A percentile compares a stretch with the other conserved stretches of the same genome.
These are phyloP conservation scores for Campoletis sonorensis DNA, from an alignment of 1,140 invertebrate genomes.

Conservation along the genomic window DNA sequence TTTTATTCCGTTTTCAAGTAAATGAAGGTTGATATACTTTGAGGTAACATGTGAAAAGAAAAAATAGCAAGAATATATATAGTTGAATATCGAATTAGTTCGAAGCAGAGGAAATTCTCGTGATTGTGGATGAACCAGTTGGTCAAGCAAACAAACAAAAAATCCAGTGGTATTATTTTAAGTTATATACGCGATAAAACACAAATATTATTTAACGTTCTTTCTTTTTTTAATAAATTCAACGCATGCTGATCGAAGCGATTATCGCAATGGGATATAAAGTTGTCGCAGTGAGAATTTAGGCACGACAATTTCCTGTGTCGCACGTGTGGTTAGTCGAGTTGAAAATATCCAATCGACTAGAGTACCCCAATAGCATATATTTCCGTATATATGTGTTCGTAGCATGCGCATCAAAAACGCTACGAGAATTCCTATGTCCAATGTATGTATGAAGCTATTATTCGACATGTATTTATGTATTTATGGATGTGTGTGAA, in stretches of 20 bases:
- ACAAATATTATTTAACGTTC: neutral
- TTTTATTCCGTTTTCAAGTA: conserved; percentile 26
- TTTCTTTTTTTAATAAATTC: neutral
- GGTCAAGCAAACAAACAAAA: no score
- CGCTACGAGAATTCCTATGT: neutral
- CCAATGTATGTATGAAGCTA: neutral
- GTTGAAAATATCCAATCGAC: conserved; percentile 34
- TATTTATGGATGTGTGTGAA: neutral
- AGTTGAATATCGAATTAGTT: neutral
- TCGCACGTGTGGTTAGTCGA: conserved; percentile 24
- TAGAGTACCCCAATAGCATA: conserved; percentile 12
- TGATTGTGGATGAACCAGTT: no score
- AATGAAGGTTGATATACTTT: neutral
- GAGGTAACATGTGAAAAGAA: neutral
- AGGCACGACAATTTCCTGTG: conserved; percentile 10
- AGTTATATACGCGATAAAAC: neutral
- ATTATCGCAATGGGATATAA: conserved; percentile 14
- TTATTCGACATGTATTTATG: neutral
- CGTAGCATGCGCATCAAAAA: neutral
- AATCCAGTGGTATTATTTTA: neutral
- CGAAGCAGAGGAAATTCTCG: neutral
- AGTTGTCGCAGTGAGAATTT: neutral
- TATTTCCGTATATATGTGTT: neutral
- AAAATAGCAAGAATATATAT: neutral
- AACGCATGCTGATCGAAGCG: neutral